Evolutionary conservation across 2,888 invertebrate genomes (phyloP).

Genomic region (Eurois occulta): DNA sequence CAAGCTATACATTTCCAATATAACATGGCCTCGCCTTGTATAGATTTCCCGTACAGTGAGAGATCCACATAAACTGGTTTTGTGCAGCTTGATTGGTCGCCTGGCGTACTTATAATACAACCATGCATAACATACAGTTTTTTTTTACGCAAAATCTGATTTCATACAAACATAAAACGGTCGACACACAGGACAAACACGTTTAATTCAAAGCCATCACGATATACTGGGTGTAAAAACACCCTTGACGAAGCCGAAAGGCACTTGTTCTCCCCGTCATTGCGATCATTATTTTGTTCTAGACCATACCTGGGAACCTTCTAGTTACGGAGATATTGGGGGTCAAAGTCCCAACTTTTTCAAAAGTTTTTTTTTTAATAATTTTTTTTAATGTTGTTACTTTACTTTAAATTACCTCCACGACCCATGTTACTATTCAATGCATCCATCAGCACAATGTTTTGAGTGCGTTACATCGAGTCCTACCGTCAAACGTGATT

Average conservation of each 20-base stretch:
- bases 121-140: not conserved
- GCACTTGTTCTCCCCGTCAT: not conserved
- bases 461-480: not conserved
- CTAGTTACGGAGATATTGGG: not conserved
- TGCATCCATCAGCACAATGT: not conserved
- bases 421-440: not conserved
- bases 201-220: not conserved
- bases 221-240: not conserved
- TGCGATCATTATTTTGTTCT: not conserved
- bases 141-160: not conserved
- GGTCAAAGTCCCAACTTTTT: not conserved
- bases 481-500: not conserved
- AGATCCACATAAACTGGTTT: not conserved
- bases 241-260: not conserved
- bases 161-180: not conserved
- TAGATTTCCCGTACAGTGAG: not conserved
- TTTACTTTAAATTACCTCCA: not conserved
- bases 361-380: not conserved
- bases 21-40: not conserved
- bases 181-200: slow-evolving; percentile 1
- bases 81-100: not conserved
- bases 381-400: not conserved
- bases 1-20: not conserved
- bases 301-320: not conserved
- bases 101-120: not conserved